Percentiles rank a stretch among this genome's conserved stretches.
Evolutionary conservation across 2,797 vertebrate genomes (phyloP).

Genomic region (Enteromius thamalakanensis): DNA sequence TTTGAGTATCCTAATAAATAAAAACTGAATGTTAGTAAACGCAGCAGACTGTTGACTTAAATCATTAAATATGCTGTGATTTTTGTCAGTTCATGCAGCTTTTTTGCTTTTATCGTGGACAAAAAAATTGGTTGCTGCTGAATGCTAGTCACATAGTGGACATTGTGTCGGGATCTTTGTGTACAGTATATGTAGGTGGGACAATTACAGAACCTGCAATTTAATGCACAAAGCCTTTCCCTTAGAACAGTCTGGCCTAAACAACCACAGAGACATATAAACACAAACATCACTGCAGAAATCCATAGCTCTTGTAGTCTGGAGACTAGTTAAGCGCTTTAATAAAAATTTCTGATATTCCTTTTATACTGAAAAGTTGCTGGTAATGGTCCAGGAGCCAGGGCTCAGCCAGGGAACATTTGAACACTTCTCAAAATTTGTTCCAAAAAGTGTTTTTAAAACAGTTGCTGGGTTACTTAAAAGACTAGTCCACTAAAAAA

Average conservation of each 20-base stretch:
- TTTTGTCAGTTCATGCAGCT: not conserved
- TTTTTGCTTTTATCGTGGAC: not conserved
- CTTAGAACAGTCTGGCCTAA: not conserved
- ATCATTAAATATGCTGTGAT: too few species aligned
- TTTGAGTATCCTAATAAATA: not conserved
- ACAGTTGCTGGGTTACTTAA: not conserved
- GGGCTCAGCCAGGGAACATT: not conserved
- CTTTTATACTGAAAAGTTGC: not conserved
- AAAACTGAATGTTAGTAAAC: not conserved
- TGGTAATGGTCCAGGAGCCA: not conserved
- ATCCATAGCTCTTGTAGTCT: not conserved
- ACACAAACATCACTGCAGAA: slow-evolving; percentile 2
- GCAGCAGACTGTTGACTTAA: not conserved
- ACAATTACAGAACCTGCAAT: slow-evolving; percentile 27
- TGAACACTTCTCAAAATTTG: not conserved
- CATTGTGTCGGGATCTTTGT: slow-evolving; percentile 50
- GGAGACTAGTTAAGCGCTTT: not conserved
- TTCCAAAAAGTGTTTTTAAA: not conserved
- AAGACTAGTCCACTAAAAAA: not conserved
- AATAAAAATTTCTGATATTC: not conserved
- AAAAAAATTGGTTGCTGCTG: not conserved
- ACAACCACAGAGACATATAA: not conserved
- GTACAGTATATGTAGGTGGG: slow-evolving; percentile 28
- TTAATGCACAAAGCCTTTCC: not conserved
- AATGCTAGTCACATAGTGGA: not conserved